Evolutionary conservation across 53 echinoderm and acorn worm species (phyloP).

Genomic region (Apostichopus leukothele): DNA sequence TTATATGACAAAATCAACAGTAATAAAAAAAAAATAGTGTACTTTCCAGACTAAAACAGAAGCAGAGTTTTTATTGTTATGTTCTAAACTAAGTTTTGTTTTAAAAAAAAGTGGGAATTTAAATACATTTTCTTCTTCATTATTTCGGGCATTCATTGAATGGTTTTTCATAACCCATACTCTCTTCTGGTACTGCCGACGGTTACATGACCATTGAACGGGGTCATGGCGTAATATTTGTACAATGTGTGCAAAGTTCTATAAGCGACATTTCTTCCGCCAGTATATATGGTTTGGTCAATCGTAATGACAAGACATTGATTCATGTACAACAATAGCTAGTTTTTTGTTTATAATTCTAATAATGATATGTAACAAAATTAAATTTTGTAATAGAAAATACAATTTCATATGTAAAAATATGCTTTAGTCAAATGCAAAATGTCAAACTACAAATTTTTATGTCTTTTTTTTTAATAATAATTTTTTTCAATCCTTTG

Average conservation of each 20-base stretch:
- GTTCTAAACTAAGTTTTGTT: too few species aligned
- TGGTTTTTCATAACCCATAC: too few species aligned
- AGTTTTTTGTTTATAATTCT: constrained; percentile 8
- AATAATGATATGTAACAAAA: constrained; percentile 53
- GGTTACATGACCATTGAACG: too few species aligned
- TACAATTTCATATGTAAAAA: constrained; percentile 55
- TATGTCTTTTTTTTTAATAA: constrained; percentile 20
- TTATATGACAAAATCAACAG: too few species aligned
- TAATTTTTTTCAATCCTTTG: constrained; percentile 45
- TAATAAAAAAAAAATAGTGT: too few species aligned
- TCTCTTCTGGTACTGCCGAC: too few species aligned
- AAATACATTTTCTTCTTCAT: too few species aligned
- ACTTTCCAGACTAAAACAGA: too few species aligned
- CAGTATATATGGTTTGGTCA: constrained; percentile 33
- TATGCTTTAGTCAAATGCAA: constrained; percentile 56
- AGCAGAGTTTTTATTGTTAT: too few species aligned
- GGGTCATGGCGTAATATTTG: too few species aligned
- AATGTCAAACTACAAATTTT: constrained; percentile 54
- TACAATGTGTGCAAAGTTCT: neutral
- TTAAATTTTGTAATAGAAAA: constrained; percentile 54
- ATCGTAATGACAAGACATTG: constrained; percentile 48
- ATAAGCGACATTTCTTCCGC: constrained; percentile 8
- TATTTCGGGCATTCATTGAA: too few species aligned
- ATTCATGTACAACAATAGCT: constrained; percentile 50
- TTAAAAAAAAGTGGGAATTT: too few species aligned